Conservation (phyloP, 2,113 vertebrate genomes). For the Tringa solitaria region DNA sequence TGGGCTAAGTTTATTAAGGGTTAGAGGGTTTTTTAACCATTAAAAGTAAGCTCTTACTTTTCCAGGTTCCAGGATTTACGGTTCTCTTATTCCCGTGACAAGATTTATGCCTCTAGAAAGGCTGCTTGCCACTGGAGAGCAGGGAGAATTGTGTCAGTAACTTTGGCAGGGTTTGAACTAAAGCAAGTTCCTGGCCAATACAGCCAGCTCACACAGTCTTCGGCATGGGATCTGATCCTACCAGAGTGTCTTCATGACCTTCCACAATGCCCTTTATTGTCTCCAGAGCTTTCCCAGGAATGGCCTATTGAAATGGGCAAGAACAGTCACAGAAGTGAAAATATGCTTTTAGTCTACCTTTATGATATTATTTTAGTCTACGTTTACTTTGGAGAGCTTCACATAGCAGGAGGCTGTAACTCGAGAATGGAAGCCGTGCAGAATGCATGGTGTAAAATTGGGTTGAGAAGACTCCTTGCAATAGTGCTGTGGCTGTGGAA, state of each 20-base stretch:
- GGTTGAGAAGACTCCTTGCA: background rate
- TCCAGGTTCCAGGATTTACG: background rate
- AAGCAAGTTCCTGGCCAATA: background rate
- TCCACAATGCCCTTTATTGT: background rate
- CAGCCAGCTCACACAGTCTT: background rate
- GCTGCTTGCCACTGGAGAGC: background rate
- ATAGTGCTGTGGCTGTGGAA: background rate
- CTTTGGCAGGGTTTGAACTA: background rate
- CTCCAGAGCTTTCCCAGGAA: background rate
- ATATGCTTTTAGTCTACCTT: background rate
- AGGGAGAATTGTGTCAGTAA: background rate
- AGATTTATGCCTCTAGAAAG: background rate
- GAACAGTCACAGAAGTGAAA: background rate
- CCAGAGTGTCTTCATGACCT: background rate
- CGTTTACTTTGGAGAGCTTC: background rate
- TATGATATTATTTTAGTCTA: background rate
- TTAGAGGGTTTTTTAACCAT: background rate
- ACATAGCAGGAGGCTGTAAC: accelerated
- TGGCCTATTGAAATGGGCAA: background rate
- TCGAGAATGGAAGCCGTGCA: background rate
- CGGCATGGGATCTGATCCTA: background rate
- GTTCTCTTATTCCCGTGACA: background rate
- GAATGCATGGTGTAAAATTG: background rate
- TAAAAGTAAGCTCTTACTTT: background rate
- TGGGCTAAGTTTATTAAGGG: background rate